These are phyloP conservation scores for Pterostichus niger DNA, from an alignment of 2,888 invertebrate species.

Conservation along the genomic window DNA sequence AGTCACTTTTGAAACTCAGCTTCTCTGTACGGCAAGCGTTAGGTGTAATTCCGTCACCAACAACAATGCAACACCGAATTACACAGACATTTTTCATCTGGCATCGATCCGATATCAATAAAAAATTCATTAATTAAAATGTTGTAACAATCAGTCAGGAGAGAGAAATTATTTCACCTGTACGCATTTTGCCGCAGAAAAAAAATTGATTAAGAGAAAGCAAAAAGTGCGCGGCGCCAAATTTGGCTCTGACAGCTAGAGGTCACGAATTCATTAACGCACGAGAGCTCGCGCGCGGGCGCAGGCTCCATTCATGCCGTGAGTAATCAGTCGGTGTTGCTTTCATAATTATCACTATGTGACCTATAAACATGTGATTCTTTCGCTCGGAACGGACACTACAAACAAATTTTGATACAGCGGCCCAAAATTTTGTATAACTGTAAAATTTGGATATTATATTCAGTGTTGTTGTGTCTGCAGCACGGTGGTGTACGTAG, in stretches of 20 bases:
- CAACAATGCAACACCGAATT: slow-evolving; percentile 51
- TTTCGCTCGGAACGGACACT: no score
- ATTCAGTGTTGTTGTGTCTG: no score
- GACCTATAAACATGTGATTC: slow-evolving; percentile 32
- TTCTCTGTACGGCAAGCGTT: background rate
- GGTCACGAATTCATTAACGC: slow-evolving; percentile 50
- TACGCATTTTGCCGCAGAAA: slow-evolving; percentile 45
- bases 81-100: background rate
- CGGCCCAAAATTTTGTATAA: no score
- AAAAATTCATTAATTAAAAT: slow-evolving; percentile 57
- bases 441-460: no score
- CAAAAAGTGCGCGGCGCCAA: slow-evolving; percentile 62
- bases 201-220: slow-evolving; percentile 60
- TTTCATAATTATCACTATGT: slow-evolving; percentile 52
- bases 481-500: no score
- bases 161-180: slow-evolving; percentile 58
- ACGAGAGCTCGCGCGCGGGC: slow-evolving; percentile 14
- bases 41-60: slow-evolving; percentile 13
- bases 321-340: slow-evolving; percentile 31
- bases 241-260: slow-evolving; percentile 61
- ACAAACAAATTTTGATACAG: no score
- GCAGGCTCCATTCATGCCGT: slow-evolving; percentile 42
- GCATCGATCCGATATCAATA: slow-evolving; percentile 43
- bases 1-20: no score
- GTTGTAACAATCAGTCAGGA: slow-evolving; percentile 60